Evolutionary conservation across 2,797 vertebrate species (phyloP), one percentile per base, ranked within the genome.

Genomic region (Halcyon badia): DNA sequence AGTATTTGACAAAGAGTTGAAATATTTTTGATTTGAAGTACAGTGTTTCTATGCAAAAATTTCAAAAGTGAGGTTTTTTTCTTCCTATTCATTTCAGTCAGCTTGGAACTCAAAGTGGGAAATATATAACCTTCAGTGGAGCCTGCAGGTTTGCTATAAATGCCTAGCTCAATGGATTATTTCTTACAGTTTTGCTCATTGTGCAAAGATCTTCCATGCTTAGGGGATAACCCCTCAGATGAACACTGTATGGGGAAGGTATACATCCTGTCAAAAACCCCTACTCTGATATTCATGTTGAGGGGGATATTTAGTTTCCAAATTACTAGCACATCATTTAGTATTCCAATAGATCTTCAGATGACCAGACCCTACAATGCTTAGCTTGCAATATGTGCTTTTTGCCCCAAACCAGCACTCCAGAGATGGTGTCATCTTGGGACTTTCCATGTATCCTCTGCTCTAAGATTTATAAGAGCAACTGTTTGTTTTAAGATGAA

Each of bases 401-500:
- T 87, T 78, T 60, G 3, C 42, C 14, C 15, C 30, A 78, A 83
- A 44, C 2, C 3, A 4, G 73, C 28, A 28, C 62, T 84, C 28
- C 7, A 5, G 83, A 90, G 52, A 83, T 62, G 44, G 82, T 61
- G 10, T 78, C 37, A 7, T 83, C 71, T 71, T 87, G 94, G 94
- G 95, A 94, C 83, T 94, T 95, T 95, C 94, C 93, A 61, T 42
- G 35, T 82, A 84, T 89, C 79, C 46, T 96, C 69, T 0, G 0
- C 75, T 85, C 86, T 66, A 66, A 69, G 87, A 89, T 71, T 94
- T 89, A 26, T 37, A 83, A 61, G 76, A 82, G 30, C 52, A 35
- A 49, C 83, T 95, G 72, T 86, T 94, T 94, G 44, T 61, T 93
- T 93, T 94, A 76, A 64, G 69, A 75, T 68, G 75, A 90, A 90